These are phyloP conservation scores for Melanocharis versteri DNA, from an alignment of 2,113 vertebrate genomes.

Conservation along the genomic window DNA sequence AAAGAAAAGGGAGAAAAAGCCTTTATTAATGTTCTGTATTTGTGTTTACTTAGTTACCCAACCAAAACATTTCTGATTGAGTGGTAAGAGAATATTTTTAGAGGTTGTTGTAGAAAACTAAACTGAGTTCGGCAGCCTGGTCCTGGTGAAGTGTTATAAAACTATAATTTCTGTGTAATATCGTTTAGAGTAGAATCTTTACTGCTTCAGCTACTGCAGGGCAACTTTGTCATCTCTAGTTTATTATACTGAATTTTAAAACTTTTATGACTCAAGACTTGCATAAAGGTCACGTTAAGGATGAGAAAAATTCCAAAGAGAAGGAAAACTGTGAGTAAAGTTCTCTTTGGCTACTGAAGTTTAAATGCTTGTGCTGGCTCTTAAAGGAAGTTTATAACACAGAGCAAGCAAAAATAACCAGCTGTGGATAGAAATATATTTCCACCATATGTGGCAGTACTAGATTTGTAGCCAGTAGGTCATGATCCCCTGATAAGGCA, in stretches of 20 bases:
- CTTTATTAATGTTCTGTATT: slow-evolving; percentile 2
- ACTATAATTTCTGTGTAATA: background rate
- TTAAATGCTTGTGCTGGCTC: background rate
- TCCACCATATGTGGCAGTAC: background rate
- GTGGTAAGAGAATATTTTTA: slow-evolving; percentile 16
- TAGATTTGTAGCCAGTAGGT: background rate
- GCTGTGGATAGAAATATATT: background rate
- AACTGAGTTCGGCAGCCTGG: background rate
- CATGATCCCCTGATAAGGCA: background rate
- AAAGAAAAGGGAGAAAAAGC: background rate
- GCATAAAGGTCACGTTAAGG: background rate
- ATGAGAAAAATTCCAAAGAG: background rate
- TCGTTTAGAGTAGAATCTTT: background rate
- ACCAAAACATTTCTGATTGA: slow-evolving; percentile 42
- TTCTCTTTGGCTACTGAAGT: background rate
- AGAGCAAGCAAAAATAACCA: background rate
- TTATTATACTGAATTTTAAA: background rate
- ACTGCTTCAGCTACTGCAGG: background rate
- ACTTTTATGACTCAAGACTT: background rate
- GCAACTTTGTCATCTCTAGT: background rate
- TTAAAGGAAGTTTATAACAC: background rate
- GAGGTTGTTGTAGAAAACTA: background rate
- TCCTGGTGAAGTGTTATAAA: background rate
- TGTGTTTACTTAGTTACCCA: slow-evolving; percentile 22
- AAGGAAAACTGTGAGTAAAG: background rate